Conservation (phyloP, 2,888 invertebrate species). For the Pristionchus fissidentatus region DNA sequence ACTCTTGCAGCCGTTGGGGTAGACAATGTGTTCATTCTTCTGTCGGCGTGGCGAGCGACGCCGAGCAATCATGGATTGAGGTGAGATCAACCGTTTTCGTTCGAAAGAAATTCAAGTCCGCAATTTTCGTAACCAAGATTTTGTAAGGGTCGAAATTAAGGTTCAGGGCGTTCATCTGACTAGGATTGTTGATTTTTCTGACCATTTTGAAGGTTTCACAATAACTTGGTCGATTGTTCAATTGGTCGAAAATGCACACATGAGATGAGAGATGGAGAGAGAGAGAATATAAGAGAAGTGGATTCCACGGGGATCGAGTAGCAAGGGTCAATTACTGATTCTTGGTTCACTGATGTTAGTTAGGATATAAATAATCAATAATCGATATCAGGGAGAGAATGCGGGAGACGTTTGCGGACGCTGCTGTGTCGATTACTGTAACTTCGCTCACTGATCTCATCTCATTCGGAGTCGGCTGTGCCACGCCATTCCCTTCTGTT, state of each 20-base stretch:
- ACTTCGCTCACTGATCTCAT: constrained; percentile 91
- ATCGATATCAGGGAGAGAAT: constrained; percentile 86
- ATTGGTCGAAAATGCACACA: not conserved
- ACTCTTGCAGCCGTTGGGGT: constrained; percentile 90
- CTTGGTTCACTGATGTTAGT: no score
- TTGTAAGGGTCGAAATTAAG: not conserved
- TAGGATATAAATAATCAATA: constrained; percentile 13
- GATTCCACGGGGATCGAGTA: no score
- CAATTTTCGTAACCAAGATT: not conserved
- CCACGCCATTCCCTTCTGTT: constrained; percentile 93
- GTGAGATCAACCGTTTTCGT: no score
- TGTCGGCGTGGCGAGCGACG: constrained; percentile 93
- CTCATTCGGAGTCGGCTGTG: constrained; percentile 91
- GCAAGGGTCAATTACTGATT: no score
- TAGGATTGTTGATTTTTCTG: no score
- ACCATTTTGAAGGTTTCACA: no score
- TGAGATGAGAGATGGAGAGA: not conserved
- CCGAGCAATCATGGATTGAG: constrained; percentile 77
- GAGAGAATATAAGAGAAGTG: no score
- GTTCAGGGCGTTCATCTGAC: not conserved
- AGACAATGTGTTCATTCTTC: constrained; percentile 94
- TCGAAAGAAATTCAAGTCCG: no score
- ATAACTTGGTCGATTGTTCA: not conserved
- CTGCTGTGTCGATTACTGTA: constrained; percentile 94
- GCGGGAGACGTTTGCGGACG: constrained; percentile 90